These are phyloP conservation scores for Meriones psammophilus DNA, from an alignment of 2,797 vertebrate species.

Conservation along the genomic window DNA sequence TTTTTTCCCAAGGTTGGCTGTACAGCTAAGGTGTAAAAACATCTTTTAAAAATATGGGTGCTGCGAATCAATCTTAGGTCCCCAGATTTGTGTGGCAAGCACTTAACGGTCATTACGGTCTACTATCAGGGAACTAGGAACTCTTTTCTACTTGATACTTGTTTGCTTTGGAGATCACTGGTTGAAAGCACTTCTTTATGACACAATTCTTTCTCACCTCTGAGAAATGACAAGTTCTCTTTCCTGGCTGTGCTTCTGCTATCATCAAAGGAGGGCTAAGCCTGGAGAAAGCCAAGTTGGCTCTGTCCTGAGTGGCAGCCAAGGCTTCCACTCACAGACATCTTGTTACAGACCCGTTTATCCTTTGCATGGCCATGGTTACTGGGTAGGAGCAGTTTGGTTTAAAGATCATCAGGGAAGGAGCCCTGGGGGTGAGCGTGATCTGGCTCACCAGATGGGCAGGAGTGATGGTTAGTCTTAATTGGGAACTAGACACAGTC, in stretches of 20 bases:
- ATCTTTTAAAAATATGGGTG: background rate
- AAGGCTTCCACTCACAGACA: background rate
- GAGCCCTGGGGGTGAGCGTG: background rate
- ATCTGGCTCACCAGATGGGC: background rate
- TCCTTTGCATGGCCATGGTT: background rate
- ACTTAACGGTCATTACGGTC: background rate
- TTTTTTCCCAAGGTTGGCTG: background rate
- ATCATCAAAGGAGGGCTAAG: background rate
- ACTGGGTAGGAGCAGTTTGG: background rate
- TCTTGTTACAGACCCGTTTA: background rate
- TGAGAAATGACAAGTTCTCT: background rate
- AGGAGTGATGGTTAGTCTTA: background rate
- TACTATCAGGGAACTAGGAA: background rate
- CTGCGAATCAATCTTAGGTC: background rate
- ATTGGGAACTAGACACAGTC: background rate
- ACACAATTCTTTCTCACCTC: background rate
- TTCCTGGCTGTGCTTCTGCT: background rate
- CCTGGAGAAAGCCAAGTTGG: background rate
- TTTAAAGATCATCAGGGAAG: background rate
- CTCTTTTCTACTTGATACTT: background rate
- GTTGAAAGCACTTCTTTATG: background rate
- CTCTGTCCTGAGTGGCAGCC: background rate
- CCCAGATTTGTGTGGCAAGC: background rate
- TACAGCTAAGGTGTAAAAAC: background rate
- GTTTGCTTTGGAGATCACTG: constrained; percentile 15